Conservation (phyloP, 1,140 invertebrate genomes). For the Aphaenogaster floridana region DNA sequence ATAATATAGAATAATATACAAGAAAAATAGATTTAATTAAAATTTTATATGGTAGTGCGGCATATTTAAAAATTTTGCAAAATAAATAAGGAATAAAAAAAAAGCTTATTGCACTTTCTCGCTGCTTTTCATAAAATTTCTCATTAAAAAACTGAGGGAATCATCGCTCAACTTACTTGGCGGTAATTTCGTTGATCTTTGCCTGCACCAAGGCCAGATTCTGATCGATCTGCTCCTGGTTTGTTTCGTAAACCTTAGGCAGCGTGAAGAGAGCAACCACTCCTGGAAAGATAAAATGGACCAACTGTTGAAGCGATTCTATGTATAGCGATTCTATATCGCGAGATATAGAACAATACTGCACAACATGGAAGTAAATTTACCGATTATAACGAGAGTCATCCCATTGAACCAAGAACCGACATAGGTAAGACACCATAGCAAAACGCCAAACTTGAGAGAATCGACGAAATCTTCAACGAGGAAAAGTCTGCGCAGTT, state of each 20-base stretch:
- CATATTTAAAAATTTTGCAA: not conserved
- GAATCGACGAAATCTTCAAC: conserved; percentile 99
- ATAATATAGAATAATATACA: not conserved
- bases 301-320: conserved; percentile 34
- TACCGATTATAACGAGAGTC: conserved; percentile 97
- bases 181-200: conserved; percentile 95
- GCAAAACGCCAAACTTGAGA: conserved; percentile 96
- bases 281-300: conserved; percentile 89
- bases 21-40: not conserved
- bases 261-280: conserved; percentile 97
- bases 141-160: not conserved
- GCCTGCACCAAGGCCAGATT: conserved; percentile 95
- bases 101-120: not conserved
- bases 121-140: not conserved
- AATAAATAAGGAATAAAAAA: not conserved
- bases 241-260: conserved; percentile 99
- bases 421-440: conserved; percentile 98
- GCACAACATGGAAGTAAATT: conserved; percentile 76
- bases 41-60: not conserved
- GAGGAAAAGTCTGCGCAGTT: conserved; percentile 96
- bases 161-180: conserved; percentile 90
- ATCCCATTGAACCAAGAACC: conserved; percentile 99
- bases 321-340: too few relatives aligned
- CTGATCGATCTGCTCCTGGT: conserved; percentile 98
- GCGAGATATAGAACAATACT: not conserved